Conservation (phyloP, 2,888 invertebrate genomes). For the Oeneis ivallda region DNA sequence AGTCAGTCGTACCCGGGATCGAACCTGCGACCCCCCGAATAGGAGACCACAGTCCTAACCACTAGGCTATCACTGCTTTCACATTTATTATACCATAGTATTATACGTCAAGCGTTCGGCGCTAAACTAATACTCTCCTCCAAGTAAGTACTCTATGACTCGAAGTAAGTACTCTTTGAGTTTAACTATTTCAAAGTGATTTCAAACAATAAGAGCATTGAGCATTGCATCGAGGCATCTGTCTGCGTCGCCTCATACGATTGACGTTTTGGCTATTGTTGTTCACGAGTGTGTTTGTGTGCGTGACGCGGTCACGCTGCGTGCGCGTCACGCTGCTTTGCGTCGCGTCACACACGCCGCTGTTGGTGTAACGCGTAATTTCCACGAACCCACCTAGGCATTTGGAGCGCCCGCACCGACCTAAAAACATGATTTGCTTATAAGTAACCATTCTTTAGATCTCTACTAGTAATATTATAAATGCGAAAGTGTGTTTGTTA, state of each 20-base stretch:
- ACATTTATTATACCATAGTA: too few relatives aligned
- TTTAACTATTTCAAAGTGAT: neutral
- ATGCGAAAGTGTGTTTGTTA: too few relatives aligned
- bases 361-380: conserved; percentile 43
- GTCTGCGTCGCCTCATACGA: conserved; percentile 6
- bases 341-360: conserved; percentile 41
- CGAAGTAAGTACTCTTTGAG: too few relatives aligned
- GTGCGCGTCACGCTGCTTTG: conserved; percentile 63
- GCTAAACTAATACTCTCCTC: too few relatives aligned
- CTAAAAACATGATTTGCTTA: conserved; percentile 11
- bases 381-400: conserved; percentile 28
- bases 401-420: conserved; percentile 6
- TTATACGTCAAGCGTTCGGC: too few relatives aligned
- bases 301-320: conserved; percentile 49
- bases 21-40: too few relatives aligned
- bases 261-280: conserved; percentile 28
- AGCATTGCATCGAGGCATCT: conserved; percentile 11
- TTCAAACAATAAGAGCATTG: neutral
- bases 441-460: too few relatives aligned
- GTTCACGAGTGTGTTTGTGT: conserved; percentile 29
- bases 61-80: too few relatives aligned
- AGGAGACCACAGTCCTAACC: too few relatives aligned
- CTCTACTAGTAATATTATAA: too few relatives aligned
- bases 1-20: too few relatives aligned
- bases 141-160: too few relatives aligned